A percentile compares a stretch with the other conserved stretches of the same genome.
phyloP scores from a whole-genome alignment of 2,888 invertebrate genomes.

The Rotaria socialis region DNA sequence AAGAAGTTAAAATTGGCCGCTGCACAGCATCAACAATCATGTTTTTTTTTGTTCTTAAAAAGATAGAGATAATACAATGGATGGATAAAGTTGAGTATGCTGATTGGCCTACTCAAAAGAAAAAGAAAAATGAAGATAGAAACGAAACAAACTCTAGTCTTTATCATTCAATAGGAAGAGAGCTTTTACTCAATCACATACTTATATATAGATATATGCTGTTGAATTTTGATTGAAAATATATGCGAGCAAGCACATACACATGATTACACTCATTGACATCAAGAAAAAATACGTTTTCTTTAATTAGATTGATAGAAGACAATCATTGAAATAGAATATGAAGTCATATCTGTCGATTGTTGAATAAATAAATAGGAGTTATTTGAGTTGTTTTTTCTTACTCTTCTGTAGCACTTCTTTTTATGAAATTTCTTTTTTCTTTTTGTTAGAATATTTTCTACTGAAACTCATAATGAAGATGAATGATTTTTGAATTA shows the following conservation, averaged over 20 bases:
- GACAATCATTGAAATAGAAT: too few species aligned
- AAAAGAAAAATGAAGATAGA: neutral
- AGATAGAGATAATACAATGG: conserved; percentile 1
- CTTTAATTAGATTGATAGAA: conserved; percentile 1
- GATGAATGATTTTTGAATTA: neutral
- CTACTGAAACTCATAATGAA: too few species aligned
- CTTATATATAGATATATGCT: neutral
- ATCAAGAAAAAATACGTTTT: neutral
- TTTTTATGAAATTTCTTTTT: too few species aligned
- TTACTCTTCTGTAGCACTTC: too few species aligned
- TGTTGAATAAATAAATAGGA: neutral
- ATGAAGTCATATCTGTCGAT: neutral
- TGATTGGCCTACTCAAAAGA: neutral
- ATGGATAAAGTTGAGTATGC: neutral
- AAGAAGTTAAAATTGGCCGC: neutral
- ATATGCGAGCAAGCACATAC: neutral
- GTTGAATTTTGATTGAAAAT: conserved; percentile 29
- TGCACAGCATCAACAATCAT: neutral
- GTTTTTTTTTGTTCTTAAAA: neutral
- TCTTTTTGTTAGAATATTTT: too few species aligned
- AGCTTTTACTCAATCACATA: conserved; percentile 4
- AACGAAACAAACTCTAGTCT: neutral
- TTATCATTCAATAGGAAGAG: neutral
- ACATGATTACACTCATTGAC: neutral
- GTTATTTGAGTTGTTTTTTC: neutral